These are phyloP conservation scores for Nemurella pictetii DNA, from an alignment of 2,888 invertebrate genomes.

Conservation along the genomic window DNA sequence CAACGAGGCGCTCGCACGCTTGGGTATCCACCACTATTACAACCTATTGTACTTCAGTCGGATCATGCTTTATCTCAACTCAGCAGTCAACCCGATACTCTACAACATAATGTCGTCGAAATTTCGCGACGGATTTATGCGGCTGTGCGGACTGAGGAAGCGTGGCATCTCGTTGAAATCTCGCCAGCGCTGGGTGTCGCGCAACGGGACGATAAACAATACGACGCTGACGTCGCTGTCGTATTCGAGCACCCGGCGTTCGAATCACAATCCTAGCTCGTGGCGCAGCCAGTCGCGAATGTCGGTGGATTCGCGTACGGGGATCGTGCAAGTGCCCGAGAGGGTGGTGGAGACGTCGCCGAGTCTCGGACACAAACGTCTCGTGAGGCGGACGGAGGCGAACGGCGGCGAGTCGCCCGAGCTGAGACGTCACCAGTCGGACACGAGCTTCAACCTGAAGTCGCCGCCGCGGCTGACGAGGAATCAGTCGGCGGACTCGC, in stretches of 20 bases:
- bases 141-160: conserved; percentile 55
- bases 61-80: conserved; percentile 86
- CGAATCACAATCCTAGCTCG: conserved; percentile 13
- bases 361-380: not conserved
- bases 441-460: conserved; percentile 6
- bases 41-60: conserved; percentile 81
- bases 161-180: not conserved
- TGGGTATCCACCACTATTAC: conserved; percentile 79
- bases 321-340: conserved; percentile 6
- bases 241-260: conserved; percentile 29
- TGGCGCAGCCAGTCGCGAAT: conserved; percentile 21
- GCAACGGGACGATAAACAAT: conserved; percentile 19
- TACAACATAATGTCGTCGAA: conserved; percentile 92
- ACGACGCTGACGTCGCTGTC: conserved; percentile 34
- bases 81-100: conserved; percentile 88
- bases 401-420: not conserved
- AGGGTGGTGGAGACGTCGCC: conserved; percentile 5
- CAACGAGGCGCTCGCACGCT: conserved; percentile 64
- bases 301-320: conserved; percentile 13
- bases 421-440: conserved; percentile 9
- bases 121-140: conserved; percentile 79
- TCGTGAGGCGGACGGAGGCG: not conserved
- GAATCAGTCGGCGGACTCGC: not conserved
- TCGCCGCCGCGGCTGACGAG: not conserved
- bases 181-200: conserved; percentile 16